These are phyloP conservation scores for Thelaira solivaga DNA, from an alignment of 2,888 invertebrate genomes.

Conservation along the genomic window DNA sequence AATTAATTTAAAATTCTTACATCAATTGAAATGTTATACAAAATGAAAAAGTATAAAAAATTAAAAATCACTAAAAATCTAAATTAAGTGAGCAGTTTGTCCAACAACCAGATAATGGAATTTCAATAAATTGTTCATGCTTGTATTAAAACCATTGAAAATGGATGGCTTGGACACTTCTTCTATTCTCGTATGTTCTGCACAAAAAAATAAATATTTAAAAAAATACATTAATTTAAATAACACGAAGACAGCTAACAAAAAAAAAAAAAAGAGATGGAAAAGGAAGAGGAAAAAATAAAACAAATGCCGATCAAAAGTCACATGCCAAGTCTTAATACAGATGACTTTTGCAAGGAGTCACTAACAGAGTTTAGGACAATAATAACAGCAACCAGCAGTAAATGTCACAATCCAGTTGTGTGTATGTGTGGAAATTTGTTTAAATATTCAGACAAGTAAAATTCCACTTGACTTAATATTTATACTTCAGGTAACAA, in stretches of 20 bases:
- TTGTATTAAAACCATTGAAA: constrained; percentile 4
- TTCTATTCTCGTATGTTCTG: background rate
- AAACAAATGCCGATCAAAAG: constrained; percentile 49
- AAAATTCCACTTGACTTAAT: constrained; percentile 55
- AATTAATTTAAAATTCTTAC: too few relatives aligned
- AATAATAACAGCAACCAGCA: background rate
- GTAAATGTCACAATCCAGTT: background rate
- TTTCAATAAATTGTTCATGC: constrained; percentile 11
- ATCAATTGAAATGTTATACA: too few relatives aligned
- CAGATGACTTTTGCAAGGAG: constrained; percentile 9
- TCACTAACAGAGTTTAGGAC: background rate
- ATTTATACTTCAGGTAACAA: constrained; percentile 52
- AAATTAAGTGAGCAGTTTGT: background rate
- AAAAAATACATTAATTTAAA: constrained; percentile 40
- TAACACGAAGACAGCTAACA: background rate
- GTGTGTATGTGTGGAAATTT: background rate
- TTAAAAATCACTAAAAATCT: background rate
- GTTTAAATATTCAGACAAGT: constrained; percentile 35
- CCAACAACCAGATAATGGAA: background rate
- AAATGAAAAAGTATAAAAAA: background rate
- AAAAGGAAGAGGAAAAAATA: background rate
- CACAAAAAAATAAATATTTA: background rate
- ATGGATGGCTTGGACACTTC: background rate
- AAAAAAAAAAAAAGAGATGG: too few relatives aligned
- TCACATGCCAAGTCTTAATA: constrained; percentile 41